A percentile compares a stretch with the other conserved stretches of the same genome.
These are phyloP conservation scores for Rhagium mordax DNA, from an alignment of 2,888 invertebrate genomes.

Conservation along the genomic window DNA sequence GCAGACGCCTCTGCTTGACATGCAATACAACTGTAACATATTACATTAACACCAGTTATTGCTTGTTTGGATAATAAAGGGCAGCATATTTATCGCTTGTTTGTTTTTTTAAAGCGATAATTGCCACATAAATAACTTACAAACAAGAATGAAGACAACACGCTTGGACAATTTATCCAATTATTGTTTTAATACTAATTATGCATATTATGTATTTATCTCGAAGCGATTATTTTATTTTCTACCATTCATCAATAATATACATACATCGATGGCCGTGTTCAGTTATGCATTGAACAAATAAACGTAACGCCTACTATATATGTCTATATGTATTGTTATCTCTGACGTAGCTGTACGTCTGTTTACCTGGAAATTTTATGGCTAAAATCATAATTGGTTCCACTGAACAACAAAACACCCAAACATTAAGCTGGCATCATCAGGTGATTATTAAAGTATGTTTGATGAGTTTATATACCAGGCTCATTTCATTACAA, in stretches of 20 bases:
- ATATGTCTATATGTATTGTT: no score
- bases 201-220: no score
- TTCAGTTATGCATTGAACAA: not conserved
- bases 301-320: no score
- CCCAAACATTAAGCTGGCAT: no score
- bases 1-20: not conserved
- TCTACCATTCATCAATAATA: not conserved
- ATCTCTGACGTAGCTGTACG: no score
- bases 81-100: conserved; percentile 1
- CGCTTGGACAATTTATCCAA: not conserved
- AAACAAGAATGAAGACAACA: not conserved
- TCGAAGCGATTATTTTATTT: not conserved
- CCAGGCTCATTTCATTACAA: no score
- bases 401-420: no score
- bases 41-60: not conserved
- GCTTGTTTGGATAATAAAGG: not conserved
- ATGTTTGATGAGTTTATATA: no score
- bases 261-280: not conserved
- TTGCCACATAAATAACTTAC: not conserved
- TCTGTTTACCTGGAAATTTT: no score
- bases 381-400: no score
- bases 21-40: not conserved
- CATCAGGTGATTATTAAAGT: no score
- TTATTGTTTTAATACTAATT: conserved; percentile 5
- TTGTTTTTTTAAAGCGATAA: conserved; percentile 5